These are phyloP conservation scores for Pogonognathellus flavescens DNA, from an alignment of 1,140 invertebrate genomes.

Conservation along the genomic window DNA sequence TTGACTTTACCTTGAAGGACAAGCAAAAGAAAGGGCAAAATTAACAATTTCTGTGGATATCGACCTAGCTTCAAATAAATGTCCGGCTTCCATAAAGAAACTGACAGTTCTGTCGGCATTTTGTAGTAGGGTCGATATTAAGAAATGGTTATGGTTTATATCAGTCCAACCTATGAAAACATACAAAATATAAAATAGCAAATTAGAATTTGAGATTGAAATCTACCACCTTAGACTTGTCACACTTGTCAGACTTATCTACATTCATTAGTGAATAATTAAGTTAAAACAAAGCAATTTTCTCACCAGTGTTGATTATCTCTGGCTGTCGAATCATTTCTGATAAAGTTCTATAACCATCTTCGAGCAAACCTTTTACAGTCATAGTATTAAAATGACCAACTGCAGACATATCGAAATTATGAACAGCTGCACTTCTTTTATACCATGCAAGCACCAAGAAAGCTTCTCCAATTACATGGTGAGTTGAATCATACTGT, in stretches of 20 bases:
- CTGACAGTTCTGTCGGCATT: not conserved
- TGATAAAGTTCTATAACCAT: conserved; percentile 19
- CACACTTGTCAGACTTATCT: too few relatives aligned
- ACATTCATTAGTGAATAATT: not conserved
- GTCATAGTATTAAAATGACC: not conserved
- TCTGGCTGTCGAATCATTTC: not conserved
- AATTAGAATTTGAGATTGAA: not conserved
- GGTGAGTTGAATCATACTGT: not conserved
- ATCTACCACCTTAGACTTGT: too few relatives aligned
- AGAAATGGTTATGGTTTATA: conserved; percentile 5
- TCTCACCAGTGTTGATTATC: not conserved
- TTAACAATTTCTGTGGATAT: conserved; percentile 10
- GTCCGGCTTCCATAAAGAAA: conserved; percentile 11
- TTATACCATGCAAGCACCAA: conserved; percentile 1
- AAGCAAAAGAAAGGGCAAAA: not conserved
- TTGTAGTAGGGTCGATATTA: conserved; percentile 6
- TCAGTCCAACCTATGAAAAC: not conserved
- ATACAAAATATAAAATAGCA: not conserved
- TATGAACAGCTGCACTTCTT: conserved; percentile 1
- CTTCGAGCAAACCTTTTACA: not conserved
- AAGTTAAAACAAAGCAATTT: not conserved
- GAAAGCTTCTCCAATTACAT: conserved; percentile 3
- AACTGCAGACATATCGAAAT: not conserved
- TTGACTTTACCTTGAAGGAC: conserved; percentile 9
- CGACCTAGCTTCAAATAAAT: not conserved